Base-by-base conservation (phyloP, 1,140 invertebrate species). In the Habropoda laboriosa region DNA sequence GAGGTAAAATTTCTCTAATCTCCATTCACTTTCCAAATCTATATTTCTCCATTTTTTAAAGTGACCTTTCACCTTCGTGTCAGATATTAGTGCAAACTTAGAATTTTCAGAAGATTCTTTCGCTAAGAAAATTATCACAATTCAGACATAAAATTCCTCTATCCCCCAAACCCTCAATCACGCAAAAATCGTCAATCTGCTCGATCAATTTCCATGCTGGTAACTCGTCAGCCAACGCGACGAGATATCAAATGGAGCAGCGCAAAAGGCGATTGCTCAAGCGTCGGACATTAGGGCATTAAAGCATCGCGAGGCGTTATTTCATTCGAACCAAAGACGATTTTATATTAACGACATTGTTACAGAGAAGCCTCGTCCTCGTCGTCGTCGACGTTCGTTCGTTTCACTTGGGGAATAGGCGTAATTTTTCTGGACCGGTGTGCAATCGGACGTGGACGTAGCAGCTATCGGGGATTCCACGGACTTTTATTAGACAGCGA, bases 401-500 rank as follows among this genome's bases (percentile, higher is more conserved):
- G n/a, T n/a, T n/a, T n/a, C n/a, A n/a, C n/a, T n/a, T n/a, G n/a
- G 38, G 21, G 74, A 49, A 60, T 51, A 78, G 35, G 35, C 55
- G 55, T n/a, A 38, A 77, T 77, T 58, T 66, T 30, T 45, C 66
- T 8, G 38, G n/a, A 4, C 40, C 63, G 8, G 10, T 8, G 24
- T 4, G 66, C 12, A 42, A 61, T 49, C 55, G 53, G n/a, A 5
- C 21, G 16, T 32, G 18, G 16, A 53, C 64, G 38, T 21, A 27
- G 45, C 51, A 66, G 12, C 16, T 78, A 71, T 71, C 55, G 64
- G n/a, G 24, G 40, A 77, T 70, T 77, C 42, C 66, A 21, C n/a
- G 27, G 35, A 55, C 51, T 42, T 78, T 78, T 78, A 78, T 78
- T 71, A 71, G 67, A 71, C 75, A 30, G 75, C 42, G 32, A 60